Evolutionary conservation across 2,888 invertebrate genomes (phyloP), one percentile per base, ranked within the genome.

Genomic region (Trichogramma evanescens): DNA sequence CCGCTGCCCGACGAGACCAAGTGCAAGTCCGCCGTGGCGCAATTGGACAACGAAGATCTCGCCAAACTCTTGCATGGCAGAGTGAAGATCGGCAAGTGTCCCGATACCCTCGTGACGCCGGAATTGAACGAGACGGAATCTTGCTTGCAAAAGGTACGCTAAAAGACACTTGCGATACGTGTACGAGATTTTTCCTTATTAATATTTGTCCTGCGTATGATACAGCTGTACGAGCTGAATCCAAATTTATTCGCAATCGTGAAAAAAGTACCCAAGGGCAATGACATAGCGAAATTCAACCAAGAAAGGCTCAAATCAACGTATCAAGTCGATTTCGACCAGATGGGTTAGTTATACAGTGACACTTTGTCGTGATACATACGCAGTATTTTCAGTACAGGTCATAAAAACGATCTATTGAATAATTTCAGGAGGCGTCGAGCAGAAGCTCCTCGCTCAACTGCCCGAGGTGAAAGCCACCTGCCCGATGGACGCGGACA

Each of bases 221-320:
- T 66, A 50, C 72, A 86, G 85, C 73, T 86, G 38, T 81, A 85
- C 75, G 81, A 83, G 46, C 85, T 86, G 68, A 84, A 84, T 71
- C 86, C 86, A 42, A 83, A 83, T 79, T 81, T 86, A 67, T 85
- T 85, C 73, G 84, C 84, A 73, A 82, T 84, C 55, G 71, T 86
- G 50, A 82, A 83, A 69, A 82, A 80, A 51, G 81, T 83, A 39
- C 82, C 83, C 0, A 80, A 83, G 1, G 84, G 84, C 55, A 69
- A 72, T 42, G 72, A 84, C 51, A 81, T 83, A 59, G 81, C 82
- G 61, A 78, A 84, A n/a, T 83, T 86, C 39, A 84, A 86, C 69
- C 75, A 80, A 6, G 86, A 87, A 68, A 76, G 86, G 42, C 78
- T 85, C 65, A 71, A 54, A 51, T 67, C 69, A 2, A 86, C 86